Conservation (phyloP, 2,888 invertebrate genomes). For the Cephus sareptanus region DNA sequence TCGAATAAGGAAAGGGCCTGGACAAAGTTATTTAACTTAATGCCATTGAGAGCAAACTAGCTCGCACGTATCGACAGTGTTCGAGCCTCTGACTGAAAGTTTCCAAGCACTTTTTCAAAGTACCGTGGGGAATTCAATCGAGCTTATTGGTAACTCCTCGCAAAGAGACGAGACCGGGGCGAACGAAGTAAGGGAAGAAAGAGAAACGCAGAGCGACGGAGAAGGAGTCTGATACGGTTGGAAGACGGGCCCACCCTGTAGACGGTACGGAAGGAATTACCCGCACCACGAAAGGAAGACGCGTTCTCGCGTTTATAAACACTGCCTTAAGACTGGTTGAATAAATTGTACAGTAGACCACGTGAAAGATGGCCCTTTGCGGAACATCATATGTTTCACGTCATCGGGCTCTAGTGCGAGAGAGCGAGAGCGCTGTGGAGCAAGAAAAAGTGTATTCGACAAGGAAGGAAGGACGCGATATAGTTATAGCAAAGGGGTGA, state of each 20-base stretch:
- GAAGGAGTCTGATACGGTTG: background rate
- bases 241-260: background rate
- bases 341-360: background rate
- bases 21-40: background rate
- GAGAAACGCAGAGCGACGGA: background rate
- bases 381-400: constrained; percentile 3
- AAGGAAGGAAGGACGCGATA: background rate
- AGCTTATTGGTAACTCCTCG: background rate
- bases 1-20: background rate
- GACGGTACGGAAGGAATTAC: background rate
- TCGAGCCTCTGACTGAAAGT: background rate
- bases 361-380: constrained; percentile 1
- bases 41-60: background rate
- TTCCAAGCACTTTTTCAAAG: background rate
- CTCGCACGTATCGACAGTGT: background rate
- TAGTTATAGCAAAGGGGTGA: background rate
- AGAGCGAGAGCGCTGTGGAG: background rate
- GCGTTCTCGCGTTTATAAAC: background rate
- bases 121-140: background rate
- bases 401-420: background rate
- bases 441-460: background rate
- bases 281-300: background rate
- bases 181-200: constrained; percentile 17
- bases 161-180: background rate
- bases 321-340: background rate